Percentiles rank a stretch among this genome's conserved stretches.
These are phyloP conservation scores for Crotalus viridis DNA, from an alignment of 2,113 vertebrate species.

Conservation along the genomic window DNA sequence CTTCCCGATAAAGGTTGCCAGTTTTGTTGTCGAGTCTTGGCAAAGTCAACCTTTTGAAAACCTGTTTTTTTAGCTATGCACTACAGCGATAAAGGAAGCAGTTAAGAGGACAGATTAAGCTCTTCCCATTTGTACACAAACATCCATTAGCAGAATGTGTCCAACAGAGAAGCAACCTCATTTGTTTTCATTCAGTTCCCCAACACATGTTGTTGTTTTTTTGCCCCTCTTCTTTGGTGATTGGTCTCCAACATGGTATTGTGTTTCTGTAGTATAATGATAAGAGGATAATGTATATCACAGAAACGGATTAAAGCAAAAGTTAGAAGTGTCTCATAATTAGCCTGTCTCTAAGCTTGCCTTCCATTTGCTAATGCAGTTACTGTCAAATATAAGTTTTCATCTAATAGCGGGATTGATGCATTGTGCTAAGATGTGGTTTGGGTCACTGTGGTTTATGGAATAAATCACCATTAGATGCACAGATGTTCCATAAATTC, in stretches of 20 bases:
- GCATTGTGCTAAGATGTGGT: too few relatives aligned
- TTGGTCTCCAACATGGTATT: neutral
- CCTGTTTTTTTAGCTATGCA: neutral
- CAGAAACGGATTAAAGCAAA: neutral
- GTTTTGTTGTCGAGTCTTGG: too few relatives aligned
- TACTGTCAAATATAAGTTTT: neutral
- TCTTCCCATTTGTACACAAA: neutral
- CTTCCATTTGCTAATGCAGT: neutral
- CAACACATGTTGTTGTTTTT: too few relatives aligned
- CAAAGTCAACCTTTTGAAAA: neutral
- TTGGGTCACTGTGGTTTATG: too few relatives aligned
- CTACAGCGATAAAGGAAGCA: neutral
- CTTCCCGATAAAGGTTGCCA: neutral
- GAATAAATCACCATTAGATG: too few relatives aligned
- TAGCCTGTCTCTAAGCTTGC: neutral
- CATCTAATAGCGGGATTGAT: too few relatives aligned
- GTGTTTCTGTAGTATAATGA: neutral
- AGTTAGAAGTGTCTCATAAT: conserved; percentile 11
- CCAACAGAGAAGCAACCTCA: too few relatives aligned
- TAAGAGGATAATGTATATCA: conserved; percentile 3
- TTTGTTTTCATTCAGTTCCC: neutral
- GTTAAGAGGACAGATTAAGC: neutral
- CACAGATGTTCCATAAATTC: too few relatives aligned
- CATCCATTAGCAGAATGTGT: too few relatives aligned
- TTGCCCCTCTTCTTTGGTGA: neutral